Base-by-base conservation (phyloP, 1,140 invertebrate genomes). In the Nixonia krombeini region DNA sequence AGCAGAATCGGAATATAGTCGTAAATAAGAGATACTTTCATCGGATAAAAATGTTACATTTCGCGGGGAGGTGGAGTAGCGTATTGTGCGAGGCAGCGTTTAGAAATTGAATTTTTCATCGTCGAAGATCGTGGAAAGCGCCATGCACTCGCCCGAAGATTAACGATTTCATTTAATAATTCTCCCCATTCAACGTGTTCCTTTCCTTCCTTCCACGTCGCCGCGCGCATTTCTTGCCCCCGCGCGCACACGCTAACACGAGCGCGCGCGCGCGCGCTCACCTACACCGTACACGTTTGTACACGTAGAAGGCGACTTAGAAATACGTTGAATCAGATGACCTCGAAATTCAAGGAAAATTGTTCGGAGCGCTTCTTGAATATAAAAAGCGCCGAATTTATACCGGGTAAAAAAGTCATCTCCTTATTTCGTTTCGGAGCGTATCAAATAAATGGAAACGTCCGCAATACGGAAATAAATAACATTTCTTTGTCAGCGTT, bases 101-200 rank as follows among this genome's bases (percentile, higher is more conserved):
- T 26, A 26, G 4, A 9, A 16, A 59, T 46, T 53, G 28, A 53
- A 69, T 42, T 64, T 56, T 55, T 63, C 31, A 59, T 56, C 26
- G 15, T 8, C 42, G 38, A 40, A 69, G 50, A 53, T 53, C 26
- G 28, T 31, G 31, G 10, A 61, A 70, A 64, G n/a, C 29, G 21
- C 5, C 12, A 4, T 17, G 45, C 9, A 42, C 46, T 59, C 55
- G 41, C 57, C 17, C 49, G 45, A 74, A 72, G 63, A 74, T 70
- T 62, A 58, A 70, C 62, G 59, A 75, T 73, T 73, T 73, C 67
- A 76, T 75, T 76, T 63, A 71, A 78, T 56, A 73, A 75, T 76
- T 67, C 62, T 13, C 52, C n/a, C 62, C 50, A 56, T 74, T 74
- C 62, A 58, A 15, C 35, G 31, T 42, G 31, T 52, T 73, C 38